These are phyloP conservation scores for Panagrolaimus sp. DNA, from an alignment of 1,140 invertebrate genomes.

Conservation along the genomic window DNA sequence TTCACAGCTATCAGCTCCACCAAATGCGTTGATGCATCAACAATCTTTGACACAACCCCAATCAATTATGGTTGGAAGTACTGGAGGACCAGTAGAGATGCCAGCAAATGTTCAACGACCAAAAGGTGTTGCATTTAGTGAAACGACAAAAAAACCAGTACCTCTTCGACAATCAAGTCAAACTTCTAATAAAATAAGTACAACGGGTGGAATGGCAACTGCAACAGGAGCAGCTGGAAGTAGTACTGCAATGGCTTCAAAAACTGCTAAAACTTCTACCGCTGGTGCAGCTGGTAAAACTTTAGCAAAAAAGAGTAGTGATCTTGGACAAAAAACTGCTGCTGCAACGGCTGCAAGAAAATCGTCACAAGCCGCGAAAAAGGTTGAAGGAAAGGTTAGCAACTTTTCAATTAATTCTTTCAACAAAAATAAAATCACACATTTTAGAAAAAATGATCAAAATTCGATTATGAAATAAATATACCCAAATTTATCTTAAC, in stretches of 20 bases:
- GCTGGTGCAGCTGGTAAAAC: conserved; percentile 16
- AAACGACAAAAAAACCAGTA: conserved; percentile 19
- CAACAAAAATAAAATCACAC: background rate
- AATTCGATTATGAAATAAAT: background rate
- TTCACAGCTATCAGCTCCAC: too few relatives aligned
- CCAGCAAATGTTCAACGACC: conserved; percentile 21
- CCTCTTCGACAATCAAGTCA: conserved; percentile 40
- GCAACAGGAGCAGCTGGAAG: conserved; percentile 6
- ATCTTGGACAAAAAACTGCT: conserved; percentile 14
- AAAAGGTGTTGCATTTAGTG: conserved; percentile 46
- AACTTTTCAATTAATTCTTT: background rate
- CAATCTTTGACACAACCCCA: background rate
- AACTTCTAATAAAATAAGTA: conserved; percentile 38
- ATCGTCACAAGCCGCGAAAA: conserved; percentile 27
- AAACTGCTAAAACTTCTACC: background rate
- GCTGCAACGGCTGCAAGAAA: conserved; percentile 19
- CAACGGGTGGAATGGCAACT: background rate
- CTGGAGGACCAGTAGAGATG: conserved; percentile 12
- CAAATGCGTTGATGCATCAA: conserved; percentile 23
- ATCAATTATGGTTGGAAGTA: background rate
- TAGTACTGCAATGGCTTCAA: background rate
- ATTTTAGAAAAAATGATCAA: background rate
- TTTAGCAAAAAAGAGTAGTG: conserved; percentile 17
- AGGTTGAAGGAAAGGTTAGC: conserved; percentile 2
- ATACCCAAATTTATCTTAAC: background rate